Evolutionary conservation across 1,140 invertebrate species (phyloP), one percentile per base, ranked within the genome.

Genomic region (Drosophila seguyi): DNA sequence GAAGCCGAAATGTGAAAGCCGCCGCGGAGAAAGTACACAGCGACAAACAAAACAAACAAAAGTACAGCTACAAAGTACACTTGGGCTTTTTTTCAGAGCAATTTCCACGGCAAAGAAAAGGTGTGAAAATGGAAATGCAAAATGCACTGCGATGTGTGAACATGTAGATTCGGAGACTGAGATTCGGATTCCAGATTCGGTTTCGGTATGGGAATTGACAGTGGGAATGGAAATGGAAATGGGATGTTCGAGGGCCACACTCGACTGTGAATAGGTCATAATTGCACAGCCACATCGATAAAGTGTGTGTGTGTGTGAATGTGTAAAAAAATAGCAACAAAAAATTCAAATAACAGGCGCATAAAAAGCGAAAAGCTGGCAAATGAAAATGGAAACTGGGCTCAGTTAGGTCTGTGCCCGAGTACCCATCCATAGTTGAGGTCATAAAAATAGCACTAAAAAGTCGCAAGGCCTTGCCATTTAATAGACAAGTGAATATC

Each of bases 321-420:
- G 36, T n/a, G 56, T 20, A 11, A 29, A 53, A 36, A 22, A 36
- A 62, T 0, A 62, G 16, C n/a, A 38, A 27, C 25, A 38, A 62
- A 63, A 67, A 66, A 29, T 36, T 14, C 18, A 62, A 48, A 68
- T 42, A 68, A 67, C 38, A 44, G n/a, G n/a, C 61, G 13, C 44
- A 44, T 66, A 67, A 53, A 66, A 53, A 62, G 59, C 27, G 48
- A 53, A 66, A 53, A 69, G 45, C 36, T 52, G 22, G 44, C 25
- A 41, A 29, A 68, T 68, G 44, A 50, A 68, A 65, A 65, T 68
- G 65, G 60, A 65, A 68, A 65, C 65, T 65, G 44, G 59, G 59
- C 59, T 29, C 62, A 53, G 44, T 50, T n/a, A 44, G 55, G 36
- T 14, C 44, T 52, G 31, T 38, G 59, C 52, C 52, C 1, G 52